Conservation (phyloP, 2,113 vertebrate genomes). For the Eudyptes chrysolophus region DNA sequence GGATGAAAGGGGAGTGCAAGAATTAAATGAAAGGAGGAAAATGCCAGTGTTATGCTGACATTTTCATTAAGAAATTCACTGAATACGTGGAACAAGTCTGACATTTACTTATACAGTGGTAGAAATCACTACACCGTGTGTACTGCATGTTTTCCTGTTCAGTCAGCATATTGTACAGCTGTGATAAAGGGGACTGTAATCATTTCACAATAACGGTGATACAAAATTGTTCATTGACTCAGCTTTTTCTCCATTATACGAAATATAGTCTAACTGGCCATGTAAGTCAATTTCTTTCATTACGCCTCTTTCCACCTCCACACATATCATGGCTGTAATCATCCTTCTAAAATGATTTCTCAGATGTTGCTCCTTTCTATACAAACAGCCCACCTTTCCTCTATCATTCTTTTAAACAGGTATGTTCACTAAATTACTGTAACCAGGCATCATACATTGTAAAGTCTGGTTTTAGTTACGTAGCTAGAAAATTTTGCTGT, state of each 20-base stretch:
- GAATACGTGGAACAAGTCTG: conserved; percentile 42
- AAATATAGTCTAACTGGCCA: neutral
- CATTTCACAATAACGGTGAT: neutral
- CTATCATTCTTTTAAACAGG: neutral
- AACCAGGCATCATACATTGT: neutral
- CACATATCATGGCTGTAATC: neutral
- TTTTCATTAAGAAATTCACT: conserved; percentile 69
- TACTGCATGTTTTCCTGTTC: conserved; percentile 31
- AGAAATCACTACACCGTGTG: neutral
- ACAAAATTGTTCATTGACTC: conserved; percentile 24
- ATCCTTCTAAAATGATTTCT: neutral
- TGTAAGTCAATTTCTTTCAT: neutral
- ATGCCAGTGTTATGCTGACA: conserved; percentile 45
- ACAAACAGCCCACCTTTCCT: neutral
- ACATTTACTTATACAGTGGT: conserved; percentile 39
- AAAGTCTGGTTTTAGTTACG: neutral
- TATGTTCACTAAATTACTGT: neutral
- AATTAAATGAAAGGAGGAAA: conserved; percentile 55
- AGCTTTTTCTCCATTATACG: neutral
- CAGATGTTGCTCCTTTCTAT: neutral
- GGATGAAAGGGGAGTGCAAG: conserved; percentile 7
- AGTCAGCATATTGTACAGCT: conserved; percentile 46
- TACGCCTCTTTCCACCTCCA: neutral
- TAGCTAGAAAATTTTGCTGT: neutral
- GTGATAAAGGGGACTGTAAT: conserved; percentile 29